These are phyloP conservation scores for Bufo gargarizans DNA, from an alignment of 2,113 vertebrate genomes.

Conservation along the genomic window DNA sequence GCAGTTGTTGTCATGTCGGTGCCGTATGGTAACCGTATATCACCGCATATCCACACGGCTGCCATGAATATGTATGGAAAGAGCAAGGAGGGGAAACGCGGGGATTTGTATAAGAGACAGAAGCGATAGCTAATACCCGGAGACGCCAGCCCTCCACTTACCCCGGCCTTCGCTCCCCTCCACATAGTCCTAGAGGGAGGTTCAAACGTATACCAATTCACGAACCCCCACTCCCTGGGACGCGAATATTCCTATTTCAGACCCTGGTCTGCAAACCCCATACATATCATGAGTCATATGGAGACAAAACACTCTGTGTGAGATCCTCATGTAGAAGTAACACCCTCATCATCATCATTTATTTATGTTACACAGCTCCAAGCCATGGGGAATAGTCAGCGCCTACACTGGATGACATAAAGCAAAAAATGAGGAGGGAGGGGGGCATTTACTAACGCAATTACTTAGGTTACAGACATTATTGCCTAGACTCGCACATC, in stretches of 20 bases:
- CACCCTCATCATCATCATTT: constrained; percentile 18
- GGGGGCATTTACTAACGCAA: too few relatives aligned
- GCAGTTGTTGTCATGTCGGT: too few relatives aligned
- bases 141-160: constrained; percentile 21
- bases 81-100: neutral
- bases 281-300: constrained; percentile 5
- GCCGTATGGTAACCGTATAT: neutral
- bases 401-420: neutral
- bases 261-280: constrained; percentile 46
- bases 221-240: constrained; percentile 56
- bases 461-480: too few relatives aligned
- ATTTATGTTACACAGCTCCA: constrained; percentile 1
- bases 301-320: neutral
- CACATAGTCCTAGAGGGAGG: constrained; percentile 65
- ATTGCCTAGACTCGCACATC: too few relatives aligned
- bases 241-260: constrained; percentile 60
- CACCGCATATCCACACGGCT: neutral
- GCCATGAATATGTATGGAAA: constrained; percentile 20
- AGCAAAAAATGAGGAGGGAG: too few relatives aligned
- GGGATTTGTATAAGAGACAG: neutral
- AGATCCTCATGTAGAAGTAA: neutral
- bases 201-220: constrained; percentile 64
- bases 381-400: neutral
- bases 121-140: constrained; percentile 6
- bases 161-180: constrained; percentile 56